phyloP scores from a whole-genome alignment of 2,113 vertebrate genomes.

The Gadus chalcogrammus region DNA sequence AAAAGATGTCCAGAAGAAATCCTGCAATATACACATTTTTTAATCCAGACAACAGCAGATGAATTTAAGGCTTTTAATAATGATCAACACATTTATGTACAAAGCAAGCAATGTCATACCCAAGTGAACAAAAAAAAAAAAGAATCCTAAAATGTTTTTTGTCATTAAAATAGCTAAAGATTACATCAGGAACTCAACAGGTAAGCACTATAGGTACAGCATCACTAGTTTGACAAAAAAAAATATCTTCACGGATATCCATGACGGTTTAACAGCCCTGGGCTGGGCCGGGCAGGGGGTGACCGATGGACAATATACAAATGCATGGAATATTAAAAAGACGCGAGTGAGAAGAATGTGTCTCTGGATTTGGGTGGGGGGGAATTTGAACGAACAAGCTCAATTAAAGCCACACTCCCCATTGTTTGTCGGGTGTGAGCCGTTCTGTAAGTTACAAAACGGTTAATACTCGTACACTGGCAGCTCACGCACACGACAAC shows the following conservation, averaged over 20 bases:
- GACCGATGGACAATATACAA: not conserved
- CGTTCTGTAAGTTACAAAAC: not conserved
- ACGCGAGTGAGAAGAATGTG: not conserved
- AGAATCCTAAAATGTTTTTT: slow-evolving; percentile 51
- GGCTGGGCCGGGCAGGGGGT: slow-evolving; percentile 14
- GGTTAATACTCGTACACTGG: not conserved
- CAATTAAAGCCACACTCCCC: not conserved
- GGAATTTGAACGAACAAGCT: not conserved
- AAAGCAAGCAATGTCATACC: slow-evolving; percentile 71
- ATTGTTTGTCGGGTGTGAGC: not conserved
- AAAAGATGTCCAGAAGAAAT: no score
- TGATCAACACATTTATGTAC: slow-evolving; percentile 76
- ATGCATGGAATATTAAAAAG: not conserved
- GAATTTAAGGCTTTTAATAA: slow-evolving; percentile 73
- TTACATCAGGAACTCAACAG: slow-evolving; percentile 35
- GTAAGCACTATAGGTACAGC: slow-evolving; percentile 36
- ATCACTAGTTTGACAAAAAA: slow-evolving; percentile 22
- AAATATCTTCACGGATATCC: slow-evolving; percentile 25
- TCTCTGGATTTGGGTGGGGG: no score
- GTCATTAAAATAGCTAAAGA: slow-evolving; percentile 54
- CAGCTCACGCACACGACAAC: not conserved
- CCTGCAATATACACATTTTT: no score
- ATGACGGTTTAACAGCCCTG: slow-evolving; percentile 44
- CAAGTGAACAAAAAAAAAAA: slow-evolving; percentile 45
- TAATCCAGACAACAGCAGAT: slow-evolving; percentile 23